A percentile compares a stretch with the other conserved stretches of the same genome.
Evolutionary conservation across 23 tunicate genomes (phyloP).

Genomic region (Halocynthia aurantium): DNA sequence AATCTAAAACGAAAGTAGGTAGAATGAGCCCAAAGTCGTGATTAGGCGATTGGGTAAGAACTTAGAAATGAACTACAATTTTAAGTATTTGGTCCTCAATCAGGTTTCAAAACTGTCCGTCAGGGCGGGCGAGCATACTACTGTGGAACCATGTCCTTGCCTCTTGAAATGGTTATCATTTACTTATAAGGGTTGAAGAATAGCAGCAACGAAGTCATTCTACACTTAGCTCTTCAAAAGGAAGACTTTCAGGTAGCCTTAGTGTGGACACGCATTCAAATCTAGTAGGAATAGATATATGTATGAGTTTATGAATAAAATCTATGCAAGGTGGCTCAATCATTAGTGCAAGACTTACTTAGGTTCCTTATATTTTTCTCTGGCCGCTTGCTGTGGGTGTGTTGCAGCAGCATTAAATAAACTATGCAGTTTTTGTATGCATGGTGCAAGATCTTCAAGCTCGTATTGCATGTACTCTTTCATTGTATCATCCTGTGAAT

Average conservation of each 20-base stretch:
- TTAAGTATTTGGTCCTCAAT: no score
- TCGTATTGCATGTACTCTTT: constrained; percentile 72
- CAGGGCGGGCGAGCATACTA: no score
- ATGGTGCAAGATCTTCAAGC: constrained; percentile 58
- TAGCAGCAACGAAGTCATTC: no score
- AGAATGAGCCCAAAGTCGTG: no score
- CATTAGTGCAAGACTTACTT: constrained; percentile 42
- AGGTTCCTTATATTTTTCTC: constrained; percentile 82
- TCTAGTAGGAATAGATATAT: not conserved
- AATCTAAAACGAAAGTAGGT: no score
- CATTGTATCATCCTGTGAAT: constrained; percentile 70
- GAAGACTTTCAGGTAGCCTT: constrained; percentile 12
- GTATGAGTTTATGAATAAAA: not conserved
- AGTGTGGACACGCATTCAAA: constrained; percentile 16
- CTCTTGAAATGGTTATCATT: no score
- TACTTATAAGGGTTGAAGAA: no score
- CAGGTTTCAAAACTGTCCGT: no score
- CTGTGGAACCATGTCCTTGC: no score
- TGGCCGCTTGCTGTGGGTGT: constrained; percentile 67
- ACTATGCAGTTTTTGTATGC: constrained; percentile 43
- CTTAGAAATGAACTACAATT: no score
- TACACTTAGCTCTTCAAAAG: constrained; percentile 6
- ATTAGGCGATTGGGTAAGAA: no score
- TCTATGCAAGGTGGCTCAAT: not conserved
- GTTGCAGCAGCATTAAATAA: constrained; percentile 32